A percentile compares a stretch with the other conserved stretches of the same genome.
These are phyloP conservation scores for Bombus polaris DNA, from an alignment of 1,140 invertebrate species.

Conservation along the genomic window DNA sequence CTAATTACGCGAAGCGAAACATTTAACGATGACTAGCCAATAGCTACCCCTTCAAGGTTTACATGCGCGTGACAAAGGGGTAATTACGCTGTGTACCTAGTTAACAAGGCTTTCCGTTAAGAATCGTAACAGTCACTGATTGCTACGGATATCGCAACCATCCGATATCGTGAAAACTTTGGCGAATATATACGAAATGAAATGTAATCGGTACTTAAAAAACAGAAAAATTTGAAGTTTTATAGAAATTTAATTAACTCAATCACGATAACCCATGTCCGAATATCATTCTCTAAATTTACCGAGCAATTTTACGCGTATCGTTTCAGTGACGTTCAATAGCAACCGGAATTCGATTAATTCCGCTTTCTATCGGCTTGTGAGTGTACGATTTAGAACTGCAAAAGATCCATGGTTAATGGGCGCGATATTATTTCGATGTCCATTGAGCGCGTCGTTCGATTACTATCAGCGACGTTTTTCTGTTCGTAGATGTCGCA, in stretches of 20 bases:
- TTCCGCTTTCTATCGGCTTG: neutral
- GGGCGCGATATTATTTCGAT: conserved; percentile 9
- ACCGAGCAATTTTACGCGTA: neutral
- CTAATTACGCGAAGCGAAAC: conserved; percentile 61
- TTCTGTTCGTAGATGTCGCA: neutral
- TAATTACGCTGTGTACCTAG: conserved; percentile 53
- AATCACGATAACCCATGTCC: no score
- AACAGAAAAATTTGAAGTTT: neutral
- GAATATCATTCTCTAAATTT: neutral
- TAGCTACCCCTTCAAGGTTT: conserved; percentile 38
- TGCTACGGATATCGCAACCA: neutral
- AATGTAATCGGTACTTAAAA: neutral
- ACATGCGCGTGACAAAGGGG: conserved; percentile 31
- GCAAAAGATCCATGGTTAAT: neutral
- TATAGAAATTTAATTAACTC: neutral
- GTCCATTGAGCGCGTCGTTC: neutral
- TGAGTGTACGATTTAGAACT: neutral
- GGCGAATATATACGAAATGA: no score
- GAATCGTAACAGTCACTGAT: conserved; percentile 42
- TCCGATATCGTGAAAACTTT: no score
- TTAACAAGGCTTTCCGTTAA: conserved; percentile 44
- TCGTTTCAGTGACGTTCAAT: neutral
- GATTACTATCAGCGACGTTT: neutral
- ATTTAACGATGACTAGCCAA: conserved; percentile 58
- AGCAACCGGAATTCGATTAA: conserved; percentile 11